phyloP scores from a whole-genome alignment of 2,113 vertebrate species.

The Menidia beryllina region DNA sequence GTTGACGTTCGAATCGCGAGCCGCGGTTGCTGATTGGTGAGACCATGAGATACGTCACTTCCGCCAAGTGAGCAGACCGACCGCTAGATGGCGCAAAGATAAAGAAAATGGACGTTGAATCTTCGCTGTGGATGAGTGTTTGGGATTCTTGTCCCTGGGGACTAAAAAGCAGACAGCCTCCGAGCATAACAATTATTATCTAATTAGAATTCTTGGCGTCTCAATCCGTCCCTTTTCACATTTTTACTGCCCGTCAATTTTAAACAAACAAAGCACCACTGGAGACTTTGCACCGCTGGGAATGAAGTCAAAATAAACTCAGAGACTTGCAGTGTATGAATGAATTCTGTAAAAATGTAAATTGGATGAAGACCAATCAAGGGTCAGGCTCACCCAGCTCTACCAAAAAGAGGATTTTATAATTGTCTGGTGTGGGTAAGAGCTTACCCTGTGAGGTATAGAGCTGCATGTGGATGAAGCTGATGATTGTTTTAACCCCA shows the following conservation, averaged over 20 bases:
- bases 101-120: background rate
- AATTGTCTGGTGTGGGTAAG: constrained; percentile 53
- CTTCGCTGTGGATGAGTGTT: background rate
- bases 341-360: constrained; percentile 19
- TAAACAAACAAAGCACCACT: constrained; percentile 33
- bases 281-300: background rate
- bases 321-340: background rate
- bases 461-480: constrained; percentile 45
- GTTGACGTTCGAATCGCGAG: constrained; percentile 74
- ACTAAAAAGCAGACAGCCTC: constrained; percentile 10
- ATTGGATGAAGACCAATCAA: constrained; percentile 35
- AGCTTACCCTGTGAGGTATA: background rate
- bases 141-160: constrained; percentile 18
- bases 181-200: constrained; percentile 23
- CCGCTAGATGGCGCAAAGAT: constrained; percentile 50
- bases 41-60: constrained; percentile 56
- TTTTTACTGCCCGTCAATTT: constrained; percentile 6
- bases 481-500: constrained; percentile 48
- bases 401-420: constrained; percentile 40
- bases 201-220: constrained; percentile 34
- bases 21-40: constrained; percentile 66
- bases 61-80: background rate
- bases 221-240: constrained; percentile 21
- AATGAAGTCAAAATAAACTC: constrained; percentile 3
- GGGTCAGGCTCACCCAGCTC: constrained; percentile 23